These are phyloP conservation scores for Dryadula phaetusa DNA, from an alignment of 2,888 invertebrate species.

Conservation along the genomic window DNA sequence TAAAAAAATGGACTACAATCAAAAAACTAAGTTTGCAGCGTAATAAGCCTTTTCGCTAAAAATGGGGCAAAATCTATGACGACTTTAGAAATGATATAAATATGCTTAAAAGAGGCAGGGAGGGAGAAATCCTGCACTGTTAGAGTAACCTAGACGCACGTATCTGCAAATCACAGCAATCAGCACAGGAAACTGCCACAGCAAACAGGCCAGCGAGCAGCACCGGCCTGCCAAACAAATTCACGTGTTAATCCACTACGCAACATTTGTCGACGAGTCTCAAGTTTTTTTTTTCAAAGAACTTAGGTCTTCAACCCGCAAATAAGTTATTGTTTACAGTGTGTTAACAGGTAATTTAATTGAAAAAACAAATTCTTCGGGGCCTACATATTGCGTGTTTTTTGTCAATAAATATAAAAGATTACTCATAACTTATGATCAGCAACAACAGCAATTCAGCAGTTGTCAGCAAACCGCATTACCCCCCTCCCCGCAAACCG, in stretches of 20 bases:
- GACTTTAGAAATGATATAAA: conserved; percentile 1
- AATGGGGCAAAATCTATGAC: not conserved
- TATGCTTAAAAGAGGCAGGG: conserved; percentile 56
- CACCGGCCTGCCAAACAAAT: conserved; percentile 85
- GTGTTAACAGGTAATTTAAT: not conserved
- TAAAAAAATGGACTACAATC: not conserved
- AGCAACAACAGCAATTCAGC: conserved; percentile 83
- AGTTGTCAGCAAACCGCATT: conserved; percentile 82
- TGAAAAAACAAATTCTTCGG: conserved; percentile 19
- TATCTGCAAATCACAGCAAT: conserved; percentile 80
- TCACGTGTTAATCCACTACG: conserved; percentile 68
- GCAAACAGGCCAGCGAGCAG: conserved; percentile 83
- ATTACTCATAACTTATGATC: conserved; percentile 83
- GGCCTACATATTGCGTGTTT: conserved; percentile 38
- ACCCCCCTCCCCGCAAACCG: conserved; percentile 76
- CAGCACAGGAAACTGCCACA: conserved; percentile 82
- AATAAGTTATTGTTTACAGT: conserved; percentile 11
- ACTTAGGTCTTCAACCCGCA: not conserved
- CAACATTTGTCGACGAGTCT: conserved; percentile 28
- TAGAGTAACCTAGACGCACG: conserved; percentile 72
- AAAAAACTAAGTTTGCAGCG: conserved; percentile 5
- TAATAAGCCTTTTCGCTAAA: conserved; percentile 32
- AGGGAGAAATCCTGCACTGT: conserved; percentile 57
- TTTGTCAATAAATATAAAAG: conserved; percentile 70
- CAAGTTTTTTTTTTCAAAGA: conserved; percentile 1